Base-by-base conservation (phyloP, 2,113 vertebrate species). In the Aptenodytes forsteri region DNA sequence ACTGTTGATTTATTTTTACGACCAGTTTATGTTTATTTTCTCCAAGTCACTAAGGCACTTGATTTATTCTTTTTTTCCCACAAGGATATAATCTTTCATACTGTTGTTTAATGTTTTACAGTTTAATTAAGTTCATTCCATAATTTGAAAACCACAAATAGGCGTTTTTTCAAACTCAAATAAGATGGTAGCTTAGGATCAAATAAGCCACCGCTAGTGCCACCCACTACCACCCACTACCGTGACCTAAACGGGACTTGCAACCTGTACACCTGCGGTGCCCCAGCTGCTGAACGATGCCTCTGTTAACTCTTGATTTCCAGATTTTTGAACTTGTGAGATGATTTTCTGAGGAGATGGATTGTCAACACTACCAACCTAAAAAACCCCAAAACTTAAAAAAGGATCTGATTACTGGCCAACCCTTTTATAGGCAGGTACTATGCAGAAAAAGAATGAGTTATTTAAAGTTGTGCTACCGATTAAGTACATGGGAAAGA, bases 41-140 rank as follows among this genome's bases (percentile, higher is more conserved):
- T 85, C 73, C 72, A 75, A 87, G 87, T 85, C 92, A 73, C 87
- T 80, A 75, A 89, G 71, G 88, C 82, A 85, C 59, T 95, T 76
- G 72, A 93, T 88, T 93, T 93, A 30, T 95, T 77, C 66, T 87
- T 52, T 95, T 62, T 64, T 75, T 25, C 4, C 90, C 49, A 38
- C 88, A 97, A 81, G 82, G 44, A 47, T 97, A 97, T 98, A 4
- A 85, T 96, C 70, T 97, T 97, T 97, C 91, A 70, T 81, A 64
- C 30, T 66, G 62, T 82, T 94, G 72, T 95, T 97, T 97, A 97
- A 98, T 95, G 96, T 89, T 97, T 97, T 97, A 87, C 80, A 95
- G 95, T 95, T 97, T 97, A 97, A 98, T 98, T 97, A 97, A 95
- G 87, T 91, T 91, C 58, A 84, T 97, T 97, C 95, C 89, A 77